Base-by-base conservation (phyloP, 1,140 invertebrate species). In the Saxidomus purpurata region DNA sequence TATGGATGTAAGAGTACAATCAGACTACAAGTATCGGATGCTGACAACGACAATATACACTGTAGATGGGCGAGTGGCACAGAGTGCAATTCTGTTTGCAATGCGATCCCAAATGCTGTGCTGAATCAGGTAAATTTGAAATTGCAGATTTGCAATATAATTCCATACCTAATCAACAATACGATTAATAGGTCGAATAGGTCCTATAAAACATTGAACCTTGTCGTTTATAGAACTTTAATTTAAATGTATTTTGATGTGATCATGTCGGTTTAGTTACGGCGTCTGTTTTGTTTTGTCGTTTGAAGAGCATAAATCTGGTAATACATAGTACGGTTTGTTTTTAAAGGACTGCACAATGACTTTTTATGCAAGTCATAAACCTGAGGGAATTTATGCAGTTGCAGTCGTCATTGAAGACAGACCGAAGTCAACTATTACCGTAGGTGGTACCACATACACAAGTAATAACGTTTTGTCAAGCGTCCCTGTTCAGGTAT, bases 381-480 rank as follows among this genome's bases (percentile, higher is more conserved):
- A 71, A 1, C 11, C 28, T 2, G 38, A 36, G 52, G 82, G 67
- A 28, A 36, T 31, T 0, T 85, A 85, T 38, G 82, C 82, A 2
- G 36, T 85, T 22, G 82, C 82, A 17, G 25, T 85, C 4, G 52
- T 59, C 9, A 43, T 85, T 28, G 82, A 85, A 69, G 82, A 85
- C 38, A 47, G 15, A 11, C 82, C 82, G 11, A 47, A 49, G 25
- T 6, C 63, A 49, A 71, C 63, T 0, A 74, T 85, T 25, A 85
- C 82, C 15, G 34, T 85, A 28, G 67, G 40, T 38, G 49, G 47
- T n/a, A 34, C 0, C 6, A 19, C 67, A 19, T 85, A 52, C 22
- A 52, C 82, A 47, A 34, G 63, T 19, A 52, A 52, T n/a, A 40
- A 52, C 34, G 43, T 55, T 3, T 47, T 85, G 9, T 74, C 82